These are phyloP conservation scores for Choloepus hoffmanni DNA, from an alignment of 2,113 vertebrate genomes.

Conservation along the genomic window DNA sequence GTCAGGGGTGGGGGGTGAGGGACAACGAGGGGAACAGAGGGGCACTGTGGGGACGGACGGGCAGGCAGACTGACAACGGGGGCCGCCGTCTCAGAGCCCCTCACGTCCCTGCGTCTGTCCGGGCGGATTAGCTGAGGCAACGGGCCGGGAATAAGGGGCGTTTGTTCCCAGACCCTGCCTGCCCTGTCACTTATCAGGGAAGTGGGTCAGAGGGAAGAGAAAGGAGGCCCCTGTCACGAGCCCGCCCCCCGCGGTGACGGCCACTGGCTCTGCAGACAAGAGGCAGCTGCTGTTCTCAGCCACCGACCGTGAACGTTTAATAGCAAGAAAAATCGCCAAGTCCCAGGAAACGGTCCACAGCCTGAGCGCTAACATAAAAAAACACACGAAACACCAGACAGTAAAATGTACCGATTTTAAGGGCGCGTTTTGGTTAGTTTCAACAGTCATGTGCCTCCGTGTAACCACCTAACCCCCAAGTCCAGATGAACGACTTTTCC, in stretches of 20 bases:
- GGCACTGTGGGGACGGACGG: conserved; percentile 85
- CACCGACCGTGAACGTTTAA: conserved; percentile 82
- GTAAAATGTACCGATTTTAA: neutral
- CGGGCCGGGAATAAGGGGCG: conserved; percentile 88
- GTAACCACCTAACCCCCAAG: neutral
- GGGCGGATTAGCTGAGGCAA: conserved; percentile 83
- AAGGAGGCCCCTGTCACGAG: conserved; percentile 81
- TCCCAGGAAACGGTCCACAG: conserved; percentile 36
- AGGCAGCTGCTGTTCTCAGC: conserved; percentile 85
- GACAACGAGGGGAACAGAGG: conserved; percentile 81
- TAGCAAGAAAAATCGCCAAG: conserved; percentile 44
- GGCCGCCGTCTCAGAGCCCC: conserved; percentile 62
- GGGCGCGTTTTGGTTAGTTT: neutral
- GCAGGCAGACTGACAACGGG: conserved; percentile 79
- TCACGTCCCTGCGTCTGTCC: conserved; percentile 49
- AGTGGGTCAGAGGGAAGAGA: conserved; percentile 87
- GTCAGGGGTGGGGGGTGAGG: neutral
- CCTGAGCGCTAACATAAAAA: neutral
- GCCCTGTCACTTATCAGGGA: conserved; percentile 88
- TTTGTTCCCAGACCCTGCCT: conserved; percentile 89
- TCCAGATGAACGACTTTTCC: neutral
- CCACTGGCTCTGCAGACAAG: conserved; percentile 81
- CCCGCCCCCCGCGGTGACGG: conserved; percentile 82
- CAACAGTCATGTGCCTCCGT: neutral
- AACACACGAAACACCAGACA: neutral